A percentile compares a stretch with the other conserved stretches of the same genome.
Conservation (phyloP, 2,888 invertebrate genomes). For the Cordilura impudica region DNA sequence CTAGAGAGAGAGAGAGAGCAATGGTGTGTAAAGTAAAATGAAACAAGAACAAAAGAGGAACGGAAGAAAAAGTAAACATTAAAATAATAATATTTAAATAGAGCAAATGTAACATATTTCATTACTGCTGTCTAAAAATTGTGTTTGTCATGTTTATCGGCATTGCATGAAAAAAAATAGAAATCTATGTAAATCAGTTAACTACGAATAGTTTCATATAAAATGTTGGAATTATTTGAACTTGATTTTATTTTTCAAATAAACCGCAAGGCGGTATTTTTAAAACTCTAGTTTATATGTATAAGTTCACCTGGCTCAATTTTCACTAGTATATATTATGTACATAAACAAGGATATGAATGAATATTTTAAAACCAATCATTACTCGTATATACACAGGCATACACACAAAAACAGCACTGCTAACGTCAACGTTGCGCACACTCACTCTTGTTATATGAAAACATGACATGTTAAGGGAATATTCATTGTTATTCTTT, state of each 20-base stretch:
- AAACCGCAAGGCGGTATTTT: no score
- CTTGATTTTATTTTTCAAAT: no score
- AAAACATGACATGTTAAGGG: slow-evolving; percentile 35
- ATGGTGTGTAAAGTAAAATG: neutral
- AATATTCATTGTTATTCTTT: slow-evolving; percentile 17
- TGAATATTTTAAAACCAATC: slow-evolving; percentile 23
- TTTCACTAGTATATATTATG: neutral
- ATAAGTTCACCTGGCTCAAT: neutral
- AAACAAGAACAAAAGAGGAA: neutral
- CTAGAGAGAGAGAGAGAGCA: no score
- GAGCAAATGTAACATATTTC: no score
- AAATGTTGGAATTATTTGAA: no score
- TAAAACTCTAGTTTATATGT: no score
- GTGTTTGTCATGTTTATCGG: no score
- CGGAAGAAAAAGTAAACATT: neutral
- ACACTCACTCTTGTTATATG: slow-evolving; percentile 14
- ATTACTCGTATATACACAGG: slow-evolving; percentile 26
- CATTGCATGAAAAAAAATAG: no score
- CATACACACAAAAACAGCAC: slow-evolving; percentile 29
- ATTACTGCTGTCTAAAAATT: no score
- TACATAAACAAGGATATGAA: neutral
- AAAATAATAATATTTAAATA: no score
- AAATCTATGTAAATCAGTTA: no score
- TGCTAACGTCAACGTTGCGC: slow-evolving; percentile 22
- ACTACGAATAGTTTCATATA: no score